Evolutionary conservation across 2,797 vertebrate genomes (phyloP), one percentile per base, ranked within the genome.

Genomic region (Acanthurus leucopareius): DNA sequence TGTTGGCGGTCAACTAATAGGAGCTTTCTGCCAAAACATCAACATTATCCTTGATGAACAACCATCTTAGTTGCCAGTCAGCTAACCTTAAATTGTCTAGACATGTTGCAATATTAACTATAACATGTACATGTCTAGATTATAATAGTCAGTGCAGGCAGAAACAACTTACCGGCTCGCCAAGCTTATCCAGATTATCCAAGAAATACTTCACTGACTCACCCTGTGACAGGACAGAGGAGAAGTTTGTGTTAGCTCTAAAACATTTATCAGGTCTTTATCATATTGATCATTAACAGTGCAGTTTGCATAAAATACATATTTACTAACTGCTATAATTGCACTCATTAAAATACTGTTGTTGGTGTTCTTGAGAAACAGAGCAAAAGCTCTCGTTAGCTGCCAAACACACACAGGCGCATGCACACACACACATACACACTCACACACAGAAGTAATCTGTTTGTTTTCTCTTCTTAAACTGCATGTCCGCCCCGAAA

Each of bases 141-240:
- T 77, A 45, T 32, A 79, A 88, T 66, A 83, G 70, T 77, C 72
- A 42, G 77, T 38, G 63, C 69, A 72, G 69, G 73, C 59, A 73
- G 84, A 79, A 89, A 84, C 85, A 76, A 95, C 96, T 99, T 96
- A 99, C 98, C 95, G 73, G 90, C 82, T 97, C 95, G 93, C 97
- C 96, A 40, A 99, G 95, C 95, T 98, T 97, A 95, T 98, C 98
- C 96, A 99, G 96, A 95, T 98, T 97, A 95, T 99, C 98, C 97
- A 99, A 95, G 95, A 99, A 99, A 95, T 99, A 99, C 94, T 99
- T 99, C 88, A 99, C 98, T 64, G 98, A 98, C 96, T 99, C 98
- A 70, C 98, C 98, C 98, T 99, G 94, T 48, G 65, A 93, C 60
- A 85, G 77, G 59, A 89, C 74, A 91, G 75, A 88, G 48, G 79